Conservation (phyloP, 2,888 invertebrate species). For the Cartodere bifasciata region DNA sequence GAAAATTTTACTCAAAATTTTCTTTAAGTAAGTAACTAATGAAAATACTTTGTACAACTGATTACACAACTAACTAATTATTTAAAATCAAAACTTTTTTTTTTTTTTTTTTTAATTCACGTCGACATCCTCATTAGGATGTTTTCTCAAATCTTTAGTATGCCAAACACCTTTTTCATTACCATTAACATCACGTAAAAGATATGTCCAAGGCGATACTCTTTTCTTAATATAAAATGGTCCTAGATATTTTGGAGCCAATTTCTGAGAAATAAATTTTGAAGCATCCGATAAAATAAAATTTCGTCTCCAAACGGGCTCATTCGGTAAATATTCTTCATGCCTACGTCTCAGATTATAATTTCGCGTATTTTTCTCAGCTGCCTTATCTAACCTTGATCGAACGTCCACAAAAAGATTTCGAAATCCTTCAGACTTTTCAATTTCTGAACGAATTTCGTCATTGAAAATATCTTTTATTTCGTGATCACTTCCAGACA, state of each 20-base stretch:
- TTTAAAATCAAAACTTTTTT: no score
- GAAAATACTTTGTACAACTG: no score
- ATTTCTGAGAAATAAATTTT: conserved; percentile 4
- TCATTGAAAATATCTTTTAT: neutral
- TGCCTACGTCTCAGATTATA: conserved; percentile 5
- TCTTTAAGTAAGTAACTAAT: no score
- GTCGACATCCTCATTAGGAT: conserved; percentile 1
- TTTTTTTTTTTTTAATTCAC: no score
- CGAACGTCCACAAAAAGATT: neutral
- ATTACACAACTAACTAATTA: no score
- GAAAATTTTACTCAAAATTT: no score
- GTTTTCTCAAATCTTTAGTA: conserved; percentile 4
- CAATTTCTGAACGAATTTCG: neutral
- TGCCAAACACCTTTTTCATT: conserved; percentile 5
- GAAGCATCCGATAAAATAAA: conserved; percentile 7
- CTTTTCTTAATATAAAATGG: conserved; percentile 4
- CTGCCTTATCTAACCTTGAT: neutral
- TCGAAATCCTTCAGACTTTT: neutral
- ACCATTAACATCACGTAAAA: conserved; percentile 2
- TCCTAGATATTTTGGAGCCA: conserved; percentile 6
- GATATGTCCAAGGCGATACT: conserved; percentile 6
- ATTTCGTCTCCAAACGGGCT: conserved; percentile 5
- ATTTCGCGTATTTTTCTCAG: conserved; percentile 1
- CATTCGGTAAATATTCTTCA: conserved; percentile 5
- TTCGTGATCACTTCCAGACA: conserved; percentile 8